Evolutionary conservation across 2,888 invertebrate genomes (phyloP), one percentile per base, ranked within the genome.

Genomic region (Electrophaes corylata): DNA sequence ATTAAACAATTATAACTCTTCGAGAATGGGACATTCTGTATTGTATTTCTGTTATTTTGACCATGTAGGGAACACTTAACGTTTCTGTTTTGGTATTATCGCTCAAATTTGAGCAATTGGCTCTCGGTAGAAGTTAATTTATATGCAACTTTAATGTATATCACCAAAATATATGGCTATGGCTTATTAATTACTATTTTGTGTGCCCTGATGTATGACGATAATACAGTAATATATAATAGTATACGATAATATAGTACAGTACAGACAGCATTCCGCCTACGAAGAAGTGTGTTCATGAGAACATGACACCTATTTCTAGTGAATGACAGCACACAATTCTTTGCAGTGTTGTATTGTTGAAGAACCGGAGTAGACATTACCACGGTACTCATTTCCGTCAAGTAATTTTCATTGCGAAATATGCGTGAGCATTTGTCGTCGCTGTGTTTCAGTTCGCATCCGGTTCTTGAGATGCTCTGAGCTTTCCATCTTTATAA

Each of bases 381-480:
- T 47, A 44, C 41, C 43, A 18, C 41, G 46, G 46, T 70, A 57
- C 67, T 72, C 68, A 70, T 77, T 75, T 78, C 77, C 78, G 75
- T 66, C 67, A 63, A 69, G 61, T 66, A 68, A 68, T 71, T 62
- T 67, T 57, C 65, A 69, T 65, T 64, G 68, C 67, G 65, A 67
- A 75, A 73, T 75, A 73, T 69, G 60, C 56, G 57, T 59, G 61
- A 65, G 73, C 70, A 74, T 74, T 79, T 75, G 74, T 76, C 73
- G 75, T 73, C 74, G 67, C 67, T 66, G 57, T 64, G 63, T 67
- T 67, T 62, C 67, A 67, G 43, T 68, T 67, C 57, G 57, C 69
- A 67, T 72, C 76, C 72, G 70, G 71, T 69, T 59, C 62, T 67
- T 59, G 62, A 60, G 60, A 51, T 60, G 61, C 44, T 37, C 43